A percentile compares a stretch with the other conserved stretches of the same genome.
phyloP scores from a whole-genome alignment of 2,113 vertebrate genomes.

The Brienomyrus brachyistius region DNA sequence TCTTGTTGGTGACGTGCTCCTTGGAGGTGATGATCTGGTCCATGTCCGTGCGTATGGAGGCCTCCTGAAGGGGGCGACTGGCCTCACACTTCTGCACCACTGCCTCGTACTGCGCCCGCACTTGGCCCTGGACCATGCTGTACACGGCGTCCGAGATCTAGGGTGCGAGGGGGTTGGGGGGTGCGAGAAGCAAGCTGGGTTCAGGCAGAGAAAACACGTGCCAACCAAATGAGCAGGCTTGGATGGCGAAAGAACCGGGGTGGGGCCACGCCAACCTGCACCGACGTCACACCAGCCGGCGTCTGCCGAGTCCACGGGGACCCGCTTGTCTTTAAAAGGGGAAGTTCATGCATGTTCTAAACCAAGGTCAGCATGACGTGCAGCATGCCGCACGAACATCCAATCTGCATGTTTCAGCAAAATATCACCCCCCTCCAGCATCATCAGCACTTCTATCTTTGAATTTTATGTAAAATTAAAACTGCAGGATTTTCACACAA shows the following conservation, averaged over 20 bases:
- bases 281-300: not conserved
- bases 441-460: not conserved
- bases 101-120: slow-evolving; percentile 58
- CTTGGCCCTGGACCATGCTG: slow-evolving; percentile 72
- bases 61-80: slow-evolving; percentile 65
- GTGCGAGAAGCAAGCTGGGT: not conserved
- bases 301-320: not conserved
- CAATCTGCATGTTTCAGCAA: not conserved
- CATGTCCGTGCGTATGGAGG: slow-evolving; percentile 83
- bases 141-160: slow-evolving; percentile 86
- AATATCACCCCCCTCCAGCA: not conserved
- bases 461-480: not conserved
- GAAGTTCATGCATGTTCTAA: not conserved
- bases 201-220: not conserved
- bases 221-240: not conserved
- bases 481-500: not conserved
- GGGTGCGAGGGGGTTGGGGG: not conserved
- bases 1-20: slow-evolving; percentile 87
- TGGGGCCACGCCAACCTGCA: not conserved
- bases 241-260: not conserved
- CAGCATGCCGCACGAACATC: not conserved
- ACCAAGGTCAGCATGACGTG: not conserved
- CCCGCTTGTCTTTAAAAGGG: not conserved
- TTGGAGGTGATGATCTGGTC: slow-evolving; percentile 95
- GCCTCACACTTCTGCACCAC: slow-evolving; percentile 59